Evolutionary conservation across 2,113 vertebrate genomes (phyloP), one percentile per base, ranked within the genome.

Genomic region (Microtus ochrogaster): DNA sequence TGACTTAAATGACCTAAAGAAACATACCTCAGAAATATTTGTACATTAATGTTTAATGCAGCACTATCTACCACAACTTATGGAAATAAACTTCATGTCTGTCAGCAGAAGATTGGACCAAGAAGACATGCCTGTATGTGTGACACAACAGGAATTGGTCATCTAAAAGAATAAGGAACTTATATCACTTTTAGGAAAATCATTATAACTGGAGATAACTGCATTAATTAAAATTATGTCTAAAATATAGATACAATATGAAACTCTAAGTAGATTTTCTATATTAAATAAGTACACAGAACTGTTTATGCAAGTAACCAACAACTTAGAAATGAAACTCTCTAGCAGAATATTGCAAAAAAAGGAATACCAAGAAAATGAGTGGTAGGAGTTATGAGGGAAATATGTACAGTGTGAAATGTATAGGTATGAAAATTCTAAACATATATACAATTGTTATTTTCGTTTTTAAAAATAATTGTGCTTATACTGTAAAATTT

Each of bases 21-120:
- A 72, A 72, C 2, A n/a, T 21, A n/a, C 16, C 3, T 72, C 36
- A n/a, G 17, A 72, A 19, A 9, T 72, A 9, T n/a, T 19, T 19
- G 17, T 2, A 36, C 2, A 70, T 36, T 22, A 7, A 70, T 70
- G 16, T 36, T 36, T 70, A 70, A 33, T 68, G 13, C 14, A 70
- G 5, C 68, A 72, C 68, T n/a, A 72, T 72, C 7, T n/a, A 19
- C 12, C 7, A n/a, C 8, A 72, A n/a, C 5, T 72, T n/a, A 72
- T n/a, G 2, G 17, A 72, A 17, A n/a, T 72, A 72, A 72, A 7
- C 16, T 21, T n/a, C 3, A 21, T 3, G 8, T 9, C 33, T 72
- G 3, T 19, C 7, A 72, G 36, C 2, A n/a, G 19, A n/a, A 0
- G 5, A 72, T 72, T n/a, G 7, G 3, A 72, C 1, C 16, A n/a